Evolutionary conservation across 2,888 invertebrate genomes (phyloP), one percentile per base, ranked within the genome.

Genomic region (Aphidoletes aphidimyza): DNA sequence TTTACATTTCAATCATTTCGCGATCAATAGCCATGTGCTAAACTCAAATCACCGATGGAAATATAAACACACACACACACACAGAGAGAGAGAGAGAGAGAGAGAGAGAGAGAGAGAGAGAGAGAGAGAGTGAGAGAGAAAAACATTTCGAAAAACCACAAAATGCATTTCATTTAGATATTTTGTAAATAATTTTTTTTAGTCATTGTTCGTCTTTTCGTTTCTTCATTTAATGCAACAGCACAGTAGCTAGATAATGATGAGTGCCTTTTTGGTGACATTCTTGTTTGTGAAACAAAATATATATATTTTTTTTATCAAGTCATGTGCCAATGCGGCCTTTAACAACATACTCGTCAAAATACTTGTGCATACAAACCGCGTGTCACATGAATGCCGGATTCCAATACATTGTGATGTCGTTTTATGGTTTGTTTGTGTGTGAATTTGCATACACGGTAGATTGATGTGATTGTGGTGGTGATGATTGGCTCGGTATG

Each of bases 311-410:
- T 30, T 3, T 11, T 26, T 8, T 9, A 78, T 78, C 0, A 81
- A 81, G 39, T 81, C 81, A 81, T 81, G 81, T 81, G 81, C 81
- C 37, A 81, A 81, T 81, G 37, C 81, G 8, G 81, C 81, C 37
- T 81, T 81, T 81, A 37, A 81, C 81, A 81, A 81, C 37, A 81
- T n/a, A n/a, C n/a, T 81, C 81, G 37, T 81, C 37, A 81, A 37
- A 81, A 81, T 69, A 69, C 69, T 69, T 34, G 36, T 69, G 69
- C 69, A 69, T 69, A 69, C 34, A n/a, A n/a, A 69, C 36, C 81
- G 37, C 81, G 39, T 81, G 81, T 37, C 36, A 81, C 69, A 36
- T 69, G 69, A 69, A 69, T 69, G 69, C 69, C 69, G 69, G 69
- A 69, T 69, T 36, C 54, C 6, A 69, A 26, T 69, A 69, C 34